These are phyloP conservation scores for Corydoras sp. DNA, from an alignment of 2,113 vertebrate genomes.

Conservation along the genomic window DNA sequence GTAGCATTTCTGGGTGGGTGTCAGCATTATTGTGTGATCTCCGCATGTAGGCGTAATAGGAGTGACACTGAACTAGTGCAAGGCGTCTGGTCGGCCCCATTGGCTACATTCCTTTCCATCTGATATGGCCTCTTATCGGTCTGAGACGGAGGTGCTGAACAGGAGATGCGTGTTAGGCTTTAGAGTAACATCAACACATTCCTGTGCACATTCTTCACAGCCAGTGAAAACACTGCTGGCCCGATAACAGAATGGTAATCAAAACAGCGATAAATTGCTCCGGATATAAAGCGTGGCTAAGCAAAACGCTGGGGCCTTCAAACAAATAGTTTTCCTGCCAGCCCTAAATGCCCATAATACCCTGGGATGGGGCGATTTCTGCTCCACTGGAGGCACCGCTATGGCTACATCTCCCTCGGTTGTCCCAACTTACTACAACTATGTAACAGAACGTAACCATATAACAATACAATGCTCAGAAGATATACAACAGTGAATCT, in stretches of 20 bases:
- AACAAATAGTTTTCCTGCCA: slow-evolving; percentile 50
- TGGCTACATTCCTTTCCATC: slow-evolving; percentile 53
- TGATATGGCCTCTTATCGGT: slow-evolving; percentile 54
- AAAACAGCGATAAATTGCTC: slow-evolving; percentile 53
- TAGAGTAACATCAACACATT: slow-evolving; percentile 59
- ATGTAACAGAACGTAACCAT: too few species aligned
- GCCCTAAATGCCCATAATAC: slow-evolving; percentile 44
- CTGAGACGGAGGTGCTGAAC: slow-evolving; percentile 49
- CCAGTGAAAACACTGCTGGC: slow-evolving; percentile 52
- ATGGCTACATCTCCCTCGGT: neutral
- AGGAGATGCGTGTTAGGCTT: slow-evolving; percentile 47
- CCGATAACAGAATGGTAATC: slow-evolving; percentile 54
- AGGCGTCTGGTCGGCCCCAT: slow-evolving; percentile 34
- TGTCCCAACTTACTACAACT: too few species aligned
- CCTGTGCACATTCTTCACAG: slow-evolving; percentile 50
- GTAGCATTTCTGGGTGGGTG: neutral
- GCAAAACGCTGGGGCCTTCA: slow-evolving; percentile 43
- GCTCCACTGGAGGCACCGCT: slow-evolving; percentile 43
- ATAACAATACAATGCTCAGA: too few species aligned
- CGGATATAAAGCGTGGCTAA: slow-evolving; percentile 52
- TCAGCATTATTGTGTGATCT: neutral
- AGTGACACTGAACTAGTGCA: neutral
- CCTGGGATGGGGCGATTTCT: slow-evolving; percentile 36
- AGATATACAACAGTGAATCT: too few species aligned
- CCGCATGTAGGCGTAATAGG: too few species aligned